phyloP scores from a whole-genome alignment of 2,888 invertebrate genomes.

The Drosophila kambysellisi region DNA sequence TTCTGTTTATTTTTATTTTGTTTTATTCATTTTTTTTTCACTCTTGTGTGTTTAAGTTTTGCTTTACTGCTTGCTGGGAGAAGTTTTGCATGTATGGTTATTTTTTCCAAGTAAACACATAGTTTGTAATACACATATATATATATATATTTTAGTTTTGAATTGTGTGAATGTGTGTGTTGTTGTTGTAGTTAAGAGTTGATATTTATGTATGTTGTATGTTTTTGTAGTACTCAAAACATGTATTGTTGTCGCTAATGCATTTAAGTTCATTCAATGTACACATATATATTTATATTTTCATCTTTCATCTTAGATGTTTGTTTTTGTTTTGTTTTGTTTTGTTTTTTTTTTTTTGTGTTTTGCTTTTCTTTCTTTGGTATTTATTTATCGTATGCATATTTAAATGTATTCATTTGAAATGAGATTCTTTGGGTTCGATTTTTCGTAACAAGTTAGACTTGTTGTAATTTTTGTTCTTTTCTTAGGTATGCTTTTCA shows the following conservation, averaged over 20 bases:
- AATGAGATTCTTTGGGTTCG: conserved; percentile 56
- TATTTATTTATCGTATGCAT: conserved; percentile 21
- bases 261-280: conserved; percentile 48
- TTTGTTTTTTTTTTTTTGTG: background rate
- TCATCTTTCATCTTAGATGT: conserved; percentile 1
- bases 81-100: conserved; percentile 15
- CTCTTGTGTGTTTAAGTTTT: conserved; percentile 13
- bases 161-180: conserved; percentile 19
- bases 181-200: conserved; percentile 22
- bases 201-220: conserved; percentile 5
- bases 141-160: conserved; percentile 11
- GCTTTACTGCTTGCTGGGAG: conserved; percentile 17
- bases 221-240: conserved; percentile 8
- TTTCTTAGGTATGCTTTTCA: conserved; percentile 7
- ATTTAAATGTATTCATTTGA: conserved; percentile 41
- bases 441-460: conserved; percentile 43
- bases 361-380: conserved; percentile 21
- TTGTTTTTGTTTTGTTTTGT: conserved; percentile 8
- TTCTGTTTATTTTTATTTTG: conserved; percentile 15
- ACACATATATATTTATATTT: conserved; percentile 34
- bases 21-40: conserved; percentile 17
- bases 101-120: conserved; percentile 40
- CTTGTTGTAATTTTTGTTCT: conserved; percentile 23
- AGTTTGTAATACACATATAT: conserved; percentile 14
- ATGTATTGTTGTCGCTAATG: conserved; percentile 49